Evolutionary conservation across 1,140 invertebrate species (phyloP).

Genomic region (Pseudomyrmex concolor): DNA sequence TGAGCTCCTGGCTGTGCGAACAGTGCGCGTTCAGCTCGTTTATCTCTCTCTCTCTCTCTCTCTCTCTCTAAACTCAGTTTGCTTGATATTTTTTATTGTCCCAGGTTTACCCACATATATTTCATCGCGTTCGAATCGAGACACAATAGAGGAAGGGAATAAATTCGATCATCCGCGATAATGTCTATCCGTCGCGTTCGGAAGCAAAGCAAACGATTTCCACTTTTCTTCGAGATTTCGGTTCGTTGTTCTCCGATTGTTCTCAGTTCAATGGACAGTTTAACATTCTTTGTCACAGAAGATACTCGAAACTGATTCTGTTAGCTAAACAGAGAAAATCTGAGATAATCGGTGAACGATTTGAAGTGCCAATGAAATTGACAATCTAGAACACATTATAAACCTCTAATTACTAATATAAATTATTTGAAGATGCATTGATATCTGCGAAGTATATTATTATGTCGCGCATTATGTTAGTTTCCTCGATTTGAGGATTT

Average conservation of each 20-base stretch:
- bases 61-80: conserved; percentile 4
- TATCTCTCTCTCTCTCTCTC: conserved; percentile 1
- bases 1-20: neutral
- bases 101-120: conserved; percentile 3
- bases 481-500: neutral
- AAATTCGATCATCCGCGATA: conserved; percentile 52
- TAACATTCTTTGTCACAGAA: too few species aligned
- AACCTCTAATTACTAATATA: too few species aligned
- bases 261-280: neutral
- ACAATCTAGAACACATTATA: too few species aligned
- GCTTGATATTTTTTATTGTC: conserved; percentile 51
- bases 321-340: neutral
- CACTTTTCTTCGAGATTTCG: conserved; percentile 26
- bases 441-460: neutral
- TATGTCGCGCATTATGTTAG: neutral
- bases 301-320: neutral
- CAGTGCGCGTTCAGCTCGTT: conserved; percentile 20
- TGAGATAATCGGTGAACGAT: too few species aligned
- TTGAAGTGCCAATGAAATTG: too few species aligned
- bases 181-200: conserved; percentile 19
- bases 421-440: neutral
- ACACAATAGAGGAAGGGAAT: conserved; percentile 17
- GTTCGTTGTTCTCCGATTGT: conserved; percentile 3
- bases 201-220: conserved; percentile 10
- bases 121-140: neutral